These are phyloP conservation scores for Meiosimyza platycephala DNA, from an alignment of 2,888 invertebrate species.

Conservation along the genomic window DNA sequence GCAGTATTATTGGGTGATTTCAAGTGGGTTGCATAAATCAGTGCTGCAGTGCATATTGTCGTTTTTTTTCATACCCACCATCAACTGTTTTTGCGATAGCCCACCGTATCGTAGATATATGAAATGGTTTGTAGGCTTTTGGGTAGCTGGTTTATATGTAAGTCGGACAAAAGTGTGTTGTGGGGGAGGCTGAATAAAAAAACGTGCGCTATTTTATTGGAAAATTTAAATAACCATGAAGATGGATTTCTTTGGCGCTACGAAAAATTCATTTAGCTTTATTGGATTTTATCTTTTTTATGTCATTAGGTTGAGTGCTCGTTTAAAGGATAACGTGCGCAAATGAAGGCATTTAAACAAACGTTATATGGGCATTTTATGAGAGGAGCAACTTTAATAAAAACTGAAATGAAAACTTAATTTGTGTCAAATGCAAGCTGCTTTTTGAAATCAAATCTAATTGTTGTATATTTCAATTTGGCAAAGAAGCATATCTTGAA, in stretches of 20 bases:
- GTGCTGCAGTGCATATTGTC: background rate
- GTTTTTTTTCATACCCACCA: background rate
- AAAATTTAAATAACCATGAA: constrained; percentile 27
- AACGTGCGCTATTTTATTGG: background rate
- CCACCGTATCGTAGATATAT: too few relatives aligned
- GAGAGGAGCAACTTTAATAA: too few relatives aligned
- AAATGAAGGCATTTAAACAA: too few relatives aligned
- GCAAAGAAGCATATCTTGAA: too few relatives aligned
- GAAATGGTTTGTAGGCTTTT: background rate
- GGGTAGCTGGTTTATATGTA: background rate
- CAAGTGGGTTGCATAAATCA: constrained; percentile 22
- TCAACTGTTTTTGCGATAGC: background rate
- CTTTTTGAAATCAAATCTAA: too few relatives aligned
- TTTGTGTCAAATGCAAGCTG: too few relatives aligned
- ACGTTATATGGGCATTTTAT: too few relatives aligned
- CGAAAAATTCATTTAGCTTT: constrained; percentile 25
- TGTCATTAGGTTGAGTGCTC: background rate
- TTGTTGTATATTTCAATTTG: too few relatives aligned
- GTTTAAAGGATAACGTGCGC: background rate
- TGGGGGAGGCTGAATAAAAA: background rate
- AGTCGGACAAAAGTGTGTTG: background rate
- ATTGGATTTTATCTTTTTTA: background rate
- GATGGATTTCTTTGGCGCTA: constrained; percentile 3
- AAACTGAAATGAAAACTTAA: too few relatives aligned
- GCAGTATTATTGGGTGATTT: background rate